Evolutionary conservation across 2,888 invertebrate genomes (phyloP), one percentile per base, ranked within the genome.

Genomic region (Teleiodes luculella): DNA sequence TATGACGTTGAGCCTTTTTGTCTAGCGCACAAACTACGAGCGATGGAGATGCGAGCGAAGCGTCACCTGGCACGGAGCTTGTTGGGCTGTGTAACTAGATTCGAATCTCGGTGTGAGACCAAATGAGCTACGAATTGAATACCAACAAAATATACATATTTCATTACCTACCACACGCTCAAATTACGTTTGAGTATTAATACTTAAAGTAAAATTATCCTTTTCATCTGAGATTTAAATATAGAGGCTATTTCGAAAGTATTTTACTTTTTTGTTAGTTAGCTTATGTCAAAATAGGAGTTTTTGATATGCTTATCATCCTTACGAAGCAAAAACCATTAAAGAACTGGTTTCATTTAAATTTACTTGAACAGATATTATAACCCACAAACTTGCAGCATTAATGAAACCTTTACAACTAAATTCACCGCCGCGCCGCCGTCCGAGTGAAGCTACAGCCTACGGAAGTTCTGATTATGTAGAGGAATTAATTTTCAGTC

Each of bases 401-500:
- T 10, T 18, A 41, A 41, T 18, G 11, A 20, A 24, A 13, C 24
- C 20, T 11, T 20, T 16, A 2, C 46, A 46, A 46, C 46, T 16
- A 18, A 46, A 31, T 31, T 28, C 1, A 43, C 30, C 46, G 30
- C n/a, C 49, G 51, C 3, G 31, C n/a, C 37, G 51, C n/a, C n/a
- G 16, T 16, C 39, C 39, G 41, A 80, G 83, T 86, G 76, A 86
- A 86, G 85, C 81, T 84, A 77, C 80, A 14, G 55, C 56, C 57
- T 74, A 74, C 86, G 86, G 85, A 89, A 86, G 75, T 88, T 84
- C 76, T 88, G 87, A 90, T 90, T 90, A 88, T 81, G 86, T 88
- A 86, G 87, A 88, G 86, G 86, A 90, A 88, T 90, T 90, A 90
- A 90, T 90, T 89, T 86, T 81, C 86, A 83, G 84, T 74, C 83